These are phyloP conservation scores for Actinia tenebrosa DNA, from an alignment of 64 coral and sea anemone genomes.

Conservation along the genomic window DNA sequence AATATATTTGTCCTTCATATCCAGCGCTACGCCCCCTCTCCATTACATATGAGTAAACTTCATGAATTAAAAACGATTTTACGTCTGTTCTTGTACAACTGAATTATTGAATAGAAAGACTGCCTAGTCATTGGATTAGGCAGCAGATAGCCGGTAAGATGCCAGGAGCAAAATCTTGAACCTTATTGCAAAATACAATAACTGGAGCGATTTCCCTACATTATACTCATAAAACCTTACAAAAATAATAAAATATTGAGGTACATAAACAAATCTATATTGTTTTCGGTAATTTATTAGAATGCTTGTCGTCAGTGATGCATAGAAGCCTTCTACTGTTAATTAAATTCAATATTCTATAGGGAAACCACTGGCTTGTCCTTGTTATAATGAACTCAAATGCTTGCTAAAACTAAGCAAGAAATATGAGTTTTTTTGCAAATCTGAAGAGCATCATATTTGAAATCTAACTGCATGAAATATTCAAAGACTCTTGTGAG, in stretches of 20 bases:
- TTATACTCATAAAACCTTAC: background rate
- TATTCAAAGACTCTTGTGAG: background rate
- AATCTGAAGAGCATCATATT: background rate
- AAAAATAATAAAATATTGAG: background rate
- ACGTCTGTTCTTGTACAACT: background rate
- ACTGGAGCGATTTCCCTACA: background rate
- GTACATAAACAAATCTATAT: background rate
- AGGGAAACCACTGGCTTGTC: background rate
- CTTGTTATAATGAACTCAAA: background rate
- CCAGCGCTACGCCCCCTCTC: background rate
- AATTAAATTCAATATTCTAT: background rate
- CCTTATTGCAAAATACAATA: background rate
- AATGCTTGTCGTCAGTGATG: background rate
- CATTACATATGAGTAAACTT: background rate
- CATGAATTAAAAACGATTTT: constrained; percentile 27
- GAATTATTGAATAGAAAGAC: background rate
- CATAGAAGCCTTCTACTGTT: background rate
- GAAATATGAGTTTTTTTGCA: background rate
- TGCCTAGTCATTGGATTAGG: background rate
- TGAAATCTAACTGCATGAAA: background rate
- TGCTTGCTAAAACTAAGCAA: background rate
- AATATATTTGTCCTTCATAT: background rate
- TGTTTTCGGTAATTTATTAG: background rate
- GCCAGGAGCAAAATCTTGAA: background rate
- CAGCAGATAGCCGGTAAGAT: background rate